Conservation (phyloP, 1,140 invertebrate species). For the Drosophila ercepeae region DNA sequence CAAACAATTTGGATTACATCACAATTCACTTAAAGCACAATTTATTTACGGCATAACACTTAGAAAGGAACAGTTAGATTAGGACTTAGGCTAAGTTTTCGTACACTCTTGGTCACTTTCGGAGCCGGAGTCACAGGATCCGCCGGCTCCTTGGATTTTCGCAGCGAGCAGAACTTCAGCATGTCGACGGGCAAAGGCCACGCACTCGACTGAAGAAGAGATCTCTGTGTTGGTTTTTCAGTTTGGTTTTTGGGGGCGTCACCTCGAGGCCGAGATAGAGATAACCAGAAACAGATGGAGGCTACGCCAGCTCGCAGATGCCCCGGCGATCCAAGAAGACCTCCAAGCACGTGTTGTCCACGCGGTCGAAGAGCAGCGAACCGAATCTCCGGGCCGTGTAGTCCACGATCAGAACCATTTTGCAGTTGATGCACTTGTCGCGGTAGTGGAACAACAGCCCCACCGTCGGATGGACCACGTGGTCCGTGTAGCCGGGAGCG, state of each 20-base stretch:
- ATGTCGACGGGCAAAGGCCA: slow-evolving; percentile 43
- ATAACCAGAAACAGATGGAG: slow-evolving; percentile 35
- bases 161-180: slow-evolving; percentile 73
- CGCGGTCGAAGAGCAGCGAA: slow-evolving; percentile 79
- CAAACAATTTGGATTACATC: slow-evolving; percentile 34
- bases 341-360: slow-evolving; percentile 80
- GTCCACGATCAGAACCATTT: slow-evolving; percentile 84
- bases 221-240: slow-evolving; percentile 33
- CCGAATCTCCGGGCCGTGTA: slow-evolving; percentile 83
- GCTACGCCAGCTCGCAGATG: slow-evolving; percentile 69
- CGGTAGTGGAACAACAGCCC: slow-evolving; percentile 80
- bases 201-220: slow-evolving; percentile 26
- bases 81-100: slow-evolving; percentile 46
- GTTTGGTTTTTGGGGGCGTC: slow-evolving; percentile 40
- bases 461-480: slow-evolving; percentile 66
- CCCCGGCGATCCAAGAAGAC: slow-evolving; percentile 74
- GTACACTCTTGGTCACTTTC: slow-evolving; percentile 73
- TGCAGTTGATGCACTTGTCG: slow-evolving; percentile 84
- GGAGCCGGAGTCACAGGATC: slow-evolving; percentile 18
- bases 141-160: slow-evolving; percentile 33
- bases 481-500: slow-evolving; percentile 62
- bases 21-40: slow-evolving; percentile 63
- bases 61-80: slow-evolving; percentile 33
- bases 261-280: neutral
- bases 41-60: slow-evolving; percentile 63